phyloP scores from a whole-genome alignment of 1,140 invertebrate genomes.

The Drosophila subpulchrella region DNA sequence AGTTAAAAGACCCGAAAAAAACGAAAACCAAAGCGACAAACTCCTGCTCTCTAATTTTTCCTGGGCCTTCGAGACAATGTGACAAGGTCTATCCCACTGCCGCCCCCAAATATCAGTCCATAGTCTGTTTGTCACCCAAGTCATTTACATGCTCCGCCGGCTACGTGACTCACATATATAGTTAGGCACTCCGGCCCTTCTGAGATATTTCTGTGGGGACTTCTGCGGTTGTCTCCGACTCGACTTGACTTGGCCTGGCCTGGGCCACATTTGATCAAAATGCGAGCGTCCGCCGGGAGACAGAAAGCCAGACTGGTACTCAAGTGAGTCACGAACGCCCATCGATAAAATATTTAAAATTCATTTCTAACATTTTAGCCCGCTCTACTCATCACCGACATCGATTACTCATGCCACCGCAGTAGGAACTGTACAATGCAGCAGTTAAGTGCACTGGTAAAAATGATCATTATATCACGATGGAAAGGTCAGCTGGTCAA shows the following conservation, averaged over 20 bases:
- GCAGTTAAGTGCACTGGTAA: constrained; percentile 4
- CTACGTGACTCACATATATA: constrained; percentile 78
- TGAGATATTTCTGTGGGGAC: constrained; percentile 46
- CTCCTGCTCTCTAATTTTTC: constrained; percentile 44
- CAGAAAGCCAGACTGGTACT: constrained; percentile 32
- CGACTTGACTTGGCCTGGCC: constrained; percentile 23
- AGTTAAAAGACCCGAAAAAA: constrained; percentile 40
- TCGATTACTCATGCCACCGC: constrained; percentile 50
- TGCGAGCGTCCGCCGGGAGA: constrained; percentile 55
- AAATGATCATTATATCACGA: background rate
- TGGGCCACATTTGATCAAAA: constrained; percentile 76
- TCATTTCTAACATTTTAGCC: constrained; percentile 78
- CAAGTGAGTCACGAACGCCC: constrained; percentile 75
- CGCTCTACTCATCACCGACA: constrained; percentile 31
- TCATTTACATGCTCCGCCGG: constrained; percentile 77
- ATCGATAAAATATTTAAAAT: constrained; percentile 83
- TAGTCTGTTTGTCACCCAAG: constrained; percentile 79
- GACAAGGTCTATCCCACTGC: constrained; percentile 56
- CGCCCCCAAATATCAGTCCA: constrained; percentile 42
- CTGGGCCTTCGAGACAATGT: constrained; percentile 70
- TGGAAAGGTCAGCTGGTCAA: background rate
- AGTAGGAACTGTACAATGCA: constrained; percentile 9
- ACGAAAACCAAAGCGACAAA: constrained; percentile 42
- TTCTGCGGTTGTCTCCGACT: constrained; percentile 46
- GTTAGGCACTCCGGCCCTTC: constrained; percentile 25